These are phyloP conservation scores for Cromileptes altivelis DNA, from an alignment of 2,113 vertebrate species.

Conservation along the genomic window DNA sequence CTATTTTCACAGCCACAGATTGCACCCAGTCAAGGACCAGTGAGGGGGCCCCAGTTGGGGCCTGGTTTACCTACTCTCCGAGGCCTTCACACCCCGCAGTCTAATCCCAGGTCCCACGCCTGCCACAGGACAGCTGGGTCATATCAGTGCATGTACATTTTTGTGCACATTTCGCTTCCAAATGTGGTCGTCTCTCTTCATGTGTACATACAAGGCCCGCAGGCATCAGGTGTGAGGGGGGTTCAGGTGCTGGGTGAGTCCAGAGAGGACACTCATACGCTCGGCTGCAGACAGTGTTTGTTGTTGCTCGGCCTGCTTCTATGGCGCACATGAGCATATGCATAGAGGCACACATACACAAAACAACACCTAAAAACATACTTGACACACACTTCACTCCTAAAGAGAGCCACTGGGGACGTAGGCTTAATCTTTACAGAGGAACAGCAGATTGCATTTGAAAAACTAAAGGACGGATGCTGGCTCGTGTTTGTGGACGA, in stretches of 20 bases:
- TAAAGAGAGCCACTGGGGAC: conserved; percentile 50
- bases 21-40: conserved; percentile 64
- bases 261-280: conserved; percentile 66
- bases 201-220: conserved; percentile 31
- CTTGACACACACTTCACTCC: conserved; percentile 62
- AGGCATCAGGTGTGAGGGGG: conserved; percentile 83
- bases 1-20: conserved; percentile 45
- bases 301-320: conserved; percentile 68
- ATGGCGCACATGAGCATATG: conserved; percentile 54
- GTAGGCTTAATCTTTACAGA: conserved; percentile 53
- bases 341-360: conserved; percentile 15
- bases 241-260: conserved; percentile 79
- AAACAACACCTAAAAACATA: conserved; percentile 60
- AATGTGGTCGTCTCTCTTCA: conserved; percentile 3
- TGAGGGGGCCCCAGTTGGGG: conserved; percentile 33
- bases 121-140: conserved; percentile 53
- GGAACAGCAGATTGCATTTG: conserved; percentile 50
- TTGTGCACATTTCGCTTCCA: neutral
- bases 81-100: conserved; percentile 11
- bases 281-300: conserved; percentile 70
- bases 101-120: conserved; percentile 38
- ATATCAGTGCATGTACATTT: conserved; percentile 13
- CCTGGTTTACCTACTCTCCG: conserved; percentile 35
- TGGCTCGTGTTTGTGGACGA: conserved; percentile 40
- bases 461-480: conserved; percentile 41